Evolutionary conservation across 92 coral and sea anemone genomes (phyloP).

Genomic region (Paramuricea clavata): DNA sequence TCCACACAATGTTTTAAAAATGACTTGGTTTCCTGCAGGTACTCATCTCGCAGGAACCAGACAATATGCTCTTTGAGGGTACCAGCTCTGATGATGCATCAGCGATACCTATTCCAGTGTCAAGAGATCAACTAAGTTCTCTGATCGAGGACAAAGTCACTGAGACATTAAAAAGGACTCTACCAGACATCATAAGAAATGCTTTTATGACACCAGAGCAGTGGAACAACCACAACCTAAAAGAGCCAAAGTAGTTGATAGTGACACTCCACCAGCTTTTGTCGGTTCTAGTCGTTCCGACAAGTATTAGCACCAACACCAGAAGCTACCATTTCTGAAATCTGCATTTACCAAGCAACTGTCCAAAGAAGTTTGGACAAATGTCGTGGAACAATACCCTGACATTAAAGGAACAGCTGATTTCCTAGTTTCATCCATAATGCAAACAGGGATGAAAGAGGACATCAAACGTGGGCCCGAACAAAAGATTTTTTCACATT

Average conservation of each 20-base stretch:
- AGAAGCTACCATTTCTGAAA: conserved; percentile 35
- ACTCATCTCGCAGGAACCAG: conserved; percentile 36
- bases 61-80: background rate
- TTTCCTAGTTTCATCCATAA: conserved; percentile 30
- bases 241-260: conserved; percentile 1
- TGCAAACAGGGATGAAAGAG: no score
- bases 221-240: conserved; percentile 11
- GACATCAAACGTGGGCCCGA: conserved; percentile 6
- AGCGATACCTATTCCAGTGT: conserved; percentile 1
- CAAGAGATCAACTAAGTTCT: conserved; percentile 19
- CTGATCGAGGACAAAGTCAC: conserved; percentile 19
- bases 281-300: conserved; percentile 68
- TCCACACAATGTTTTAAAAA: background rate
- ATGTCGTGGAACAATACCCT: conserved; percentile 38
- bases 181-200: conserved; percentile 9
- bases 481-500: conserved; percentile 28
- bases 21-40: conserved; percentile 20
- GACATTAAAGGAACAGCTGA: conserved; percentile 41
- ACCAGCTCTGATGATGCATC: conserved; percentile 31
- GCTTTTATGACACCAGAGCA: conserved; percentile 1
- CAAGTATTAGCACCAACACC: conserved; percentile 58
- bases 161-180: conserved; percentile 21
- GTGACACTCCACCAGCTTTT: conserved; percentile 42
- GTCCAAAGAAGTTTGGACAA: conserved; percentile 33
- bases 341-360: conserved; percentile 33